Percentiles rank a stretch among this genome's conserved stretches.
These are phyloP conservation scores for Orchesellides sinensis DNA, from an alignment of 2,888 invertebrate genomes.

Conservation along the genomic window DNA sequence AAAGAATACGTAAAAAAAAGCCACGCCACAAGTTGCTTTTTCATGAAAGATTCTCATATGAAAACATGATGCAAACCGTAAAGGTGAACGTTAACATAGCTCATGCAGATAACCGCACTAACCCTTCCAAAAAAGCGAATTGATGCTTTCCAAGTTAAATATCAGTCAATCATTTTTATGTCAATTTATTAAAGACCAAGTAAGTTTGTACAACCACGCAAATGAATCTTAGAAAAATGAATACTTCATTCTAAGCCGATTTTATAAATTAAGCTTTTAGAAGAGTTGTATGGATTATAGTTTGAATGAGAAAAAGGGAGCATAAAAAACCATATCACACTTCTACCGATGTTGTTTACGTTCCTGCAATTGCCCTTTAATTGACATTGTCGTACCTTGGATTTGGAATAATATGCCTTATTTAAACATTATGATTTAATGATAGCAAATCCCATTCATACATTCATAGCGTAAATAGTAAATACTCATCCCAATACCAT, in stretches of 20 bases:
- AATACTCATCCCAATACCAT: too few species aligned
- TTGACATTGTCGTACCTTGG: conserved; percentile 46
- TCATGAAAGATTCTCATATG: too few species aligned
- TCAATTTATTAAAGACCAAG: background rate
- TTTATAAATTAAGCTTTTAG: background rate
- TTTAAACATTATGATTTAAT: too few species aligned
- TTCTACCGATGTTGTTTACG: conserved; percentile 7
- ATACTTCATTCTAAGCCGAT: background rate
- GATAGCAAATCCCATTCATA: background rate
- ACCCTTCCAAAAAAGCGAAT: too few species aligned
- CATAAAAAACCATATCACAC: background rate
- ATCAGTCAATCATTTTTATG: background rate
- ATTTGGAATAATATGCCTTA: too few species aligned
- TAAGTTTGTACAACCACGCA: background rate
- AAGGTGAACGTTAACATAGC: too few species aligned
- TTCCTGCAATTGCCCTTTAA: conserved; percentile 38
- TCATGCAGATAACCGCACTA: too few species aligned
- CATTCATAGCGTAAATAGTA: background rate
- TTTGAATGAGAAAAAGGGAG: background rate
- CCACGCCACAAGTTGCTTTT: background rate
- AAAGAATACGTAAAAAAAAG: too few species aligned
- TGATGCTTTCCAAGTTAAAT: too few species aligned
- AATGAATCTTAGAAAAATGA: background rate
- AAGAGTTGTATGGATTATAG: background rate
- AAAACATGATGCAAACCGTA: too few species aligned